Evolutionary conservation across 2,888 invertebrate genomes (phyloP).

Genomic region (Harmothoe impar): DNA sequence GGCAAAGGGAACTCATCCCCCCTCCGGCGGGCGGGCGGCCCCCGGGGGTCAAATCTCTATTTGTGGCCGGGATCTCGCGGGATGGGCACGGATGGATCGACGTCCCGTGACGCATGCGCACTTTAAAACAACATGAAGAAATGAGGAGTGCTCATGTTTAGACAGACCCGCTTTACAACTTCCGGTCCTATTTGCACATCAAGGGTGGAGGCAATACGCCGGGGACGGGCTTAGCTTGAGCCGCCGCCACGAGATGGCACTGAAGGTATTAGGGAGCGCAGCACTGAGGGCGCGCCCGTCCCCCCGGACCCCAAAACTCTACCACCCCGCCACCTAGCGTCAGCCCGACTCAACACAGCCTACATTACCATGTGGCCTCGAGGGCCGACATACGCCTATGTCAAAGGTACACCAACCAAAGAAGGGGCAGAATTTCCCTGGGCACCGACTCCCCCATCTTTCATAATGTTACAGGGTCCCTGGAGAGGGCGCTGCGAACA

Average conservation of each 20-base stretch:
- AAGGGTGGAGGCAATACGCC: conserved; percentile 17
- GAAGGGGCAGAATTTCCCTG: conserved; percentile 52
- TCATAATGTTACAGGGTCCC: conserved; percentile 60
- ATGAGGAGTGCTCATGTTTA: conserved; percentile 49
- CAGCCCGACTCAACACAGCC: conserved; percentile 51
- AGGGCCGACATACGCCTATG: conserved; percentile 56
- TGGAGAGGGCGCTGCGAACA: conserved; percentile 30
- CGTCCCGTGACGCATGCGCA: conserved; percentile 56
- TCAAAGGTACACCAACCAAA: conserved; percentile 59
- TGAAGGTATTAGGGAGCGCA: conserved; percentile 43
- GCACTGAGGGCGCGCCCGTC: conserved; percentile 27
- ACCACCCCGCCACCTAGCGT: conserved; percentile 55
- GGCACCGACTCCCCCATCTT: conserved; percentile 34
- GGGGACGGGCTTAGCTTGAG: conserved; percentile 58
- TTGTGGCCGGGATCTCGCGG: conserved; percentile 52
- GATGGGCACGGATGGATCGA: conserved; percentile 56
- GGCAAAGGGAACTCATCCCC: conserved; percentile 46
- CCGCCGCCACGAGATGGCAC: conserved; percentile 24
- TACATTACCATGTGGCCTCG: conserved; percentile 15
- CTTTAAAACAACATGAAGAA: conserved; percentile 63
- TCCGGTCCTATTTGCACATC: conserved; percentile 60
- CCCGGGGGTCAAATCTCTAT: conserved; percentile 57
- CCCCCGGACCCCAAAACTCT: conserved; percentile 42
- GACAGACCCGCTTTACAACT: conserved; percentile 61
- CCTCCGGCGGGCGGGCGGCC: conserved; percentile 19